Evolutionary conservation across 2,113 vertebrate species (phyloP).

Genomic region (Excalfactoria chinensis): DNA sequence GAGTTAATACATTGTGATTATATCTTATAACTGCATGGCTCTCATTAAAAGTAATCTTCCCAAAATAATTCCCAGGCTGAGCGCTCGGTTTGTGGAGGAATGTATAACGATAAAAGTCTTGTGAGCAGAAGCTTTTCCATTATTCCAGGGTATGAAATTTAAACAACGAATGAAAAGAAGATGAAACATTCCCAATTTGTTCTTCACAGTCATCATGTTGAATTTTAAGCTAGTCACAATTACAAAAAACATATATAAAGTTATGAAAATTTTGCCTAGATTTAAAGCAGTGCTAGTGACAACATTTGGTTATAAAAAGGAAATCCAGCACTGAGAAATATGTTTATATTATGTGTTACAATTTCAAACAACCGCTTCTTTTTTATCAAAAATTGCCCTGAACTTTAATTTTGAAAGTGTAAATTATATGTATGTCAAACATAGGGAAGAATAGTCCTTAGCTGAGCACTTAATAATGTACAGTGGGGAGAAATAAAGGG

Average conservation of each 20-base stretch:
- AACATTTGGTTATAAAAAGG: neutral
- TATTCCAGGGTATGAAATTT: neutral
- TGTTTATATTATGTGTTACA: neutral
- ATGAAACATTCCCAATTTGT: neutral
- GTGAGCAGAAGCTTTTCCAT: neutral
- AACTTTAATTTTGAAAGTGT: neutral
- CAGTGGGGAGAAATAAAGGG: neutral
- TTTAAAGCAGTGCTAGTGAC: neutral
- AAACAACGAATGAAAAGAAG: neutral
- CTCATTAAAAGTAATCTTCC: neutral
- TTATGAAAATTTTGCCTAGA: neutral
- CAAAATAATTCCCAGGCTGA: conserved; percentile 4
- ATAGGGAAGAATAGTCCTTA: neutral
- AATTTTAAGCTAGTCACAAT: neutral
- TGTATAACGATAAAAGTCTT: neutral
- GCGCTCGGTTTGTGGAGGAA: fast-evolving
- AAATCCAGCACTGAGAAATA: neutral
- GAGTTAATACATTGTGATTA: neutral
- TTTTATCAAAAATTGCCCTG: neutral
- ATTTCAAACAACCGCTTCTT: neutral
- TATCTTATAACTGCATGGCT: neutral
- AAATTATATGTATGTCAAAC: neutral
- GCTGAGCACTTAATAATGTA: neutral
- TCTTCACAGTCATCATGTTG: neutral
- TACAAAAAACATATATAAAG: neutral